Conservation (phyloP, 2,113 vertebrate genomes). For the Macrotus californicus region DNA sequence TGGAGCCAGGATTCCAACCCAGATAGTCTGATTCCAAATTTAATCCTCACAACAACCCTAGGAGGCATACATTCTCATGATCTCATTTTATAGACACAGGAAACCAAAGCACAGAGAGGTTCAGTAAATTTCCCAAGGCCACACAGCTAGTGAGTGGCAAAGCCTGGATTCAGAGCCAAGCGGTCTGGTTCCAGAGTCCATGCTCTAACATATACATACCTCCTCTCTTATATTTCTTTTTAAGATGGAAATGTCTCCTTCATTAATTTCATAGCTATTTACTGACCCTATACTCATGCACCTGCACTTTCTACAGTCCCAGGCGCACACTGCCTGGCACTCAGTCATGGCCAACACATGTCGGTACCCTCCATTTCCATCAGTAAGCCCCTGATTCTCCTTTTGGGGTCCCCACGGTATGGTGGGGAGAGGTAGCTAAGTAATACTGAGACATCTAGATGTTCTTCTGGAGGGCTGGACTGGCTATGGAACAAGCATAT, state of each 20-base stretch:
- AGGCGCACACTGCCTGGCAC: neutral
- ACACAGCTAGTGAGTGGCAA: neutral
- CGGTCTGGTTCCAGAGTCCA: neutral
- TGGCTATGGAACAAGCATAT: neutral
- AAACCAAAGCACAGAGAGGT: slow-evolving; percentile 23
- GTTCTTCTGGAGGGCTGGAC: neutral
- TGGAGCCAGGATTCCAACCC: neutral
- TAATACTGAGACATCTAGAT: neutral
- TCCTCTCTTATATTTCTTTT: neutral
- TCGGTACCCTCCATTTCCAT: neutral
- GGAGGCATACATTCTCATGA: neutral
- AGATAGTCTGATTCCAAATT: neutral
- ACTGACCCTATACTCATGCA: neutral
- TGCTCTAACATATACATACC: neutral
- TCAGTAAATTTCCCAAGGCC: neutral
- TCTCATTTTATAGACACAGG: neutral
- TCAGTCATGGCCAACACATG: neutral
- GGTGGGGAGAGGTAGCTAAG: neutral
- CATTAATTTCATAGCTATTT: neutral
- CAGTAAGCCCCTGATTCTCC: neutral
- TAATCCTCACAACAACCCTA: neutral
- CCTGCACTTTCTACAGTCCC: neutral
- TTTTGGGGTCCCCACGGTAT: neutral
- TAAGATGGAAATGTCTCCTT: neutral
- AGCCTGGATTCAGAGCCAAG: neutral